Evolutionary conservation across 2,113 vertebrate species (phyloP), one percentile per base, ranked within the genome.

Genomic region (Bucco capensis): DNA sequence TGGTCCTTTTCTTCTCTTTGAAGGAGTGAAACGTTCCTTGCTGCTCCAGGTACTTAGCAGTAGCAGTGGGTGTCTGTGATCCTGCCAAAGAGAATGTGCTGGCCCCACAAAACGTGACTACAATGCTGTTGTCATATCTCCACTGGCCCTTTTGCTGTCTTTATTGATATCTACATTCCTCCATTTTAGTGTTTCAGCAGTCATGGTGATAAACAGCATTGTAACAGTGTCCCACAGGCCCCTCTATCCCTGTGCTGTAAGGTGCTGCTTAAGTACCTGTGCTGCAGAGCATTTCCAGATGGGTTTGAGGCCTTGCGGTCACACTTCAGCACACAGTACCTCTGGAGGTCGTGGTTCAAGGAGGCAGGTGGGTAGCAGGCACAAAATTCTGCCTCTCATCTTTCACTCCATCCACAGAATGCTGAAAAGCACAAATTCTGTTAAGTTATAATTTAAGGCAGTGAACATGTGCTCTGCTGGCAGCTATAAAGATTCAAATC

Each of bases 401-500:
- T 95, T 93, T 94, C 91, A 64, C 94, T 96, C 95, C 88, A 38
- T 92, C 90, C 78, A 84, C 88, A 94, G 76, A 96, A 92, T 8
- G 12, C 95, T 97, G 92, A 88, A 96, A 97, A 97, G 94, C 92
- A 91, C 94, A 84, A 88, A 95, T 94, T 97, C 97, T 97, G 95
- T 88, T 97, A 97, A 98, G 97, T 97, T 98, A 97, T 98, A 97
- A 98, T 98, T 98, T 98, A 98, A 97, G 96, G 97, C 97, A 96
- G 96, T 93, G 97, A 98, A 97, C 97, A 97, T 98, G 97, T 98
- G 97, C 97, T 98, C 97, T 97, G 97, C 97, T 98, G 97, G 96
- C 93, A 27, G 97, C 97, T 97, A 97, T 98, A 98, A 98, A 98
- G 97, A 98, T 98, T 97, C 98, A 98, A 98, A 98, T 98, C 97